phyloP scores from a whole-genome alignment of 2,888 invertebrate species.

The Xanthorhoe spadicearia region DNA sequence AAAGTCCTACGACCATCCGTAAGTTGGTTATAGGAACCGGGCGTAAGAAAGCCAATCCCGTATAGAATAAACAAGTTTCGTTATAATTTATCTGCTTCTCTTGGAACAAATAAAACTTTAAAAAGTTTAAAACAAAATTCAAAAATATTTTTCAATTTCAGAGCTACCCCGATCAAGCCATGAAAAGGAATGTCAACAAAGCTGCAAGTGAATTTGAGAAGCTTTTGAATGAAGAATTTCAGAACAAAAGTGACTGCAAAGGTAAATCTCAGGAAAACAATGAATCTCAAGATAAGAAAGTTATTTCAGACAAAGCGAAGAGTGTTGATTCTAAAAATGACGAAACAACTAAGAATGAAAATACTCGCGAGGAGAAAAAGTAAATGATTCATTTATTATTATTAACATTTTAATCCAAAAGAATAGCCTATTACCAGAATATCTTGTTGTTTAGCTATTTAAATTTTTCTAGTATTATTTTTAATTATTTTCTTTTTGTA shows the following conservation, averaged over 20 bases:
- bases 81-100: too few relatives aligned
- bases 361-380: constrained; percentile 61
- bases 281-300: constrained; percentile 58
- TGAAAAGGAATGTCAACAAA: constrained; percentile 79
- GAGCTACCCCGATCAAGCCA: constrained; percentile 73
- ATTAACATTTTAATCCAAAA: constrained; percentile 12
- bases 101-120: too few relatives aligned
- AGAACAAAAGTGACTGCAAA: constrained; percentile 67
- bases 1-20: too few relatives aligned
- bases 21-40: too few relatives aligned
- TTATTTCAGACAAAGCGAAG: constrained; percentile 58
- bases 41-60: too few relatives aligned
- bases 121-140: too few relatives aligned
- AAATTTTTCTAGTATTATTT: constrained; percentile 62
- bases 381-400: constrained; percentile 43
- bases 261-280: constrained; percentile 58
- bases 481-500: constrained; percentile 65
- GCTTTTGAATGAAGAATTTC: constrained; percentile 74
- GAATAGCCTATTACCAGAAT: constrained; percentile 26
- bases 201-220: constrained; percentile 78
- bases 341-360: constrained; percentile 59
- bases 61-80: too few relatives aligned
- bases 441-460: constrained; percentile 44
- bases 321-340: constrained; percentile 57
- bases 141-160: constrained; percentile 48